A percentile compares a stretch with the other conserved stretches of the same genome.
Conservation (phyloP, 2,888 invertebrate genomes). For the Anagyrus pseudococci region DNA sequence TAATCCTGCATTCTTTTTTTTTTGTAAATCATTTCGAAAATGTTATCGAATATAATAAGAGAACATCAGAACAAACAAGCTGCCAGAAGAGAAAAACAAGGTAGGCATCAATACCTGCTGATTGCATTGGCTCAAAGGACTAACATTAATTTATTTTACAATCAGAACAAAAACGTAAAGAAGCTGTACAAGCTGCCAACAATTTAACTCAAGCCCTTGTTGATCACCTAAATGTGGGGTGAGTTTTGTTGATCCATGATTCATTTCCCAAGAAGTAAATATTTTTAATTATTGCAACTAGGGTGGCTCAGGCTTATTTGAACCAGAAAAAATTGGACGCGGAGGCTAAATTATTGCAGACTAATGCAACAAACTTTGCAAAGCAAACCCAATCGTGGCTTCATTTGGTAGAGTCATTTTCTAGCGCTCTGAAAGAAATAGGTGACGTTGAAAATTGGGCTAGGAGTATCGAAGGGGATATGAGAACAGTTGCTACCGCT, state of each 20-base stretch:
- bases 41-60: slow-evolving; percentile 86
- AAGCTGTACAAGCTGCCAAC: slow-evolving; percentile 91
- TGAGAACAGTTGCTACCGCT: slow-evolving; percentile 89
- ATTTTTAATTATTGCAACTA: slow-evolving; percentile 19
- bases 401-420: slow-evolving; percentile 87
- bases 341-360: slow-evolving; percentile 94
- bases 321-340: slow-evolving; percentile 98
- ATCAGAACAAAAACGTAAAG: slow-evolving; percentile 89
- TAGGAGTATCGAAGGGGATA: slow-evolving; percentile 93
- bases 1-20: no score
- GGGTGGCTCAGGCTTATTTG: slow-evolving; percentile 88
- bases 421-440: slow-evolving; percentile 89
- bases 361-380: slow-evolving; percentile 91
- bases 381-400: slow-evolving; percentile 98
- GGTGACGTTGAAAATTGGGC: slow-evolving; percentile 99
- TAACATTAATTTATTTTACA: not conserved
- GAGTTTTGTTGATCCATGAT: slow-evolving; percentile 50
- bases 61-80: slow-evolving; percentile 85
- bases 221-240: slow-evolving; percentile 98
- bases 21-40: slow-evolving; percentile 60
- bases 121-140: not conserved
- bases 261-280: not conserved
- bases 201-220: slow-evolving; percentile 92
- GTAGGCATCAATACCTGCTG: slow-evolving; percentile 60
- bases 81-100: slow-evolving; percentile 82